phyloP scores from a whole-genome alignment of 2,888 invertebrate genomes.

The Papilio gigon region DNA sequence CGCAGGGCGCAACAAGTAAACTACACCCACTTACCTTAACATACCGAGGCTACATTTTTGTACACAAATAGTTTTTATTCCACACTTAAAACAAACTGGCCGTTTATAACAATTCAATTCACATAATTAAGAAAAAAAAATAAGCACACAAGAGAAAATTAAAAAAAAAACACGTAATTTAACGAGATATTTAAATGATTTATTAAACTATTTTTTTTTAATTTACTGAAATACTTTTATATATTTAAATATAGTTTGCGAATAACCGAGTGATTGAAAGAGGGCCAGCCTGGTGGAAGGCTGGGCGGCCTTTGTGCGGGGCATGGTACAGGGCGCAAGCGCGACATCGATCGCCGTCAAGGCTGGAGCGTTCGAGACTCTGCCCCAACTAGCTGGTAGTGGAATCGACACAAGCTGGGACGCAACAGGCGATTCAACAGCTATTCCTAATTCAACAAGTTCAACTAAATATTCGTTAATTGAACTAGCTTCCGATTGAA shows the following conservation, averaged over 20 bases:
- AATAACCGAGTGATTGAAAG: conserved; percentile 70
- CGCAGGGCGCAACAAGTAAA: conserved; percentile 74
- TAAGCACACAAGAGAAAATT: not conserved
- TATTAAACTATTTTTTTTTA: not conserved
- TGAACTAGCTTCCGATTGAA: too few relatives aligned
- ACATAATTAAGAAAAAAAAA: conserved; percentile 35
- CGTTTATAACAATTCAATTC: not conserved
- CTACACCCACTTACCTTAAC: conserved; percentile 56
- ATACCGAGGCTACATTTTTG: conserved; percentile 67
- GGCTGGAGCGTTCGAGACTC: conserved; percentile 46
- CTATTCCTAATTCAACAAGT: conserved; percentile 20
- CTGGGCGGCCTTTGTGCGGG: conserved; percentile 73
- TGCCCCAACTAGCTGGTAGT: conserved; percentile 43
- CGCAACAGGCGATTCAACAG: conserved; percentile 36
- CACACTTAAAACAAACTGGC: conserved; percentile 47
- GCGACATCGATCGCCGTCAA: conserved; percentile 67
- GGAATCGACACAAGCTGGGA: conserved; percentile 18
- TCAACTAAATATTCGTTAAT: not conserved
- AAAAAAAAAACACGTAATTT: not conserved
- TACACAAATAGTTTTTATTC: conserved; percentile 52
- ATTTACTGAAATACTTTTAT: not conserved
- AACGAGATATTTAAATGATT: not conserved
- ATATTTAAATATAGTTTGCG: conserved; percentile 58
- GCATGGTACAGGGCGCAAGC: conserved; percentile 63
- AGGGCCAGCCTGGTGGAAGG: conserved; percentile 63